These are phyloP conservation scores for Melikaiella ostensackeni DNA, from an alignment of 2,888 invertebrate species.

Conservation along the genomic window DNA sequence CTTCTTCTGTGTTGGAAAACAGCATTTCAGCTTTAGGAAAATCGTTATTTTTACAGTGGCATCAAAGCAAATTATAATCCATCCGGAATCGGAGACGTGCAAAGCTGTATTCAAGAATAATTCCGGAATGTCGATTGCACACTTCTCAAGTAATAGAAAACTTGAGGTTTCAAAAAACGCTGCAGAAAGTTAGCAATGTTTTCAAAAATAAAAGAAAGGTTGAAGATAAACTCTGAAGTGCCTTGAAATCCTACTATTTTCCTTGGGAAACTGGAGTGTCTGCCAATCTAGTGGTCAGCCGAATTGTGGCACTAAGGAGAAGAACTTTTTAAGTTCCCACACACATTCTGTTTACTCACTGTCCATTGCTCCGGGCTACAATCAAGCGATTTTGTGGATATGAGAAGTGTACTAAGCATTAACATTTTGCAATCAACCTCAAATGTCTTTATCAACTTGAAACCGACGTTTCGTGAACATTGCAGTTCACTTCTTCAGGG, in stretches of 20 bases:
- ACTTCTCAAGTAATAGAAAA: neutral
- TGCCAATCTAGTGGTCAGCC: slow-evolving; percentile 1
- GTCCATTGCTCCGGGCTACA: neutral
- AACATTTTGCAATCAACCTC: too few species aligned
- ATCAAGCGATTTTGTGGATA: neutral
- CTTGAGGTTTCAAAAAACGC: neutral
- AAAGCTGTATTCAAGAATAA: neutral
- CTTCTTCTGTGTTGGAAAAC: neutral
- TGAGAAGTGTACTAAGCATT: neutral
- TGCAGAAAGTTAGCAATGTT: neutral
- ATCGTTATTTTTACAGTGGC: neutral
- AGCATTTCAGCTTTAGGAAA: neutral
- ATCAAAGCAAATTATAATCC: neutral
- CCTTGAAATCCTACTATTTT: neutral
- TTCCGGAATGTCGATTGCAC: neutral
- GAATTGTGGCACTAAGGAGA: neutral
- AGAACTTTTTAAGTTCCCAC: neutral
- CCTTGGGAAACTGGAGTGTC: neutral
- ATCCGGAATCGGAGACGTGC: neutral
- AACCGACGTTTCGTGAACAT: too few species aligned
- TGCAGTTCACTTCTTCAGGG: too few species aligned
- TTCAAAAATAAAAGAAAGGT: neutral
- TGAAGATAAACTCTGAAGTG: neutral
- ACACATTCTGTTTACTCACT: neutral
- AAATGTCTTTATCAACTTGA: too few species aligned